phyloP scores from a whole-genome alignment of 1,140 invertebrate species.

The Penaeus indicus region DNA sequence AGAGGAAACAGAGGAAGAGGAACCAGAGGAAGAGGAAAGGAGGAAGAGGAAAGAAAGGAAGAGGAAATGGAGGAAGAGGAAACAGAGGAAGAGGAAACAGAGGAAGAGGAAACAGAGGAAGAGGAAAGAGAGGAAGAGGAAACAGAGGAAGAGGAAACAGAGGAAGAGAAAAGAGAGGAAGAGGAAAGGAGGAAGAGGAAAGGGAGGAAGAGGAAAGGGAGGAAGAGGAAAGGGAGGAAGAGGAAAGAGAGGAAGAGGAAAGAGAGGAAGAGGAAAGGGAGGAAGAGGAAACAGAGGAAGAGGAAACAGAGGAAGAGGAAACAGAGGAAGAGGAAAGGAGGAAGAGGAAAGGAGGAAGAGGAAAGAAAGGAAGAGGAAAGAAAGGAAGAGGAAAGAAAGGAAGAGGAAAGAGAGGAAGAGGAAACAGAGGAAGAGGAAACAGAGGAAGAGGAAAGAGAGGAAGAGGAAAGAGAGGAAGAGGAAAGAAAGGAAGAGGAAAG shows the following conservation, averaged over 20 bases:
- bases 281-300: background rate
- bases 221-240: background rate
- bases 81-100: background rate
- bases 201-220: background rate
- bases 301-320: background rate
- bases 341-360: background rate
- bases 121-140: background rate
- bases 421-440: background rate
- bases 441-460: background rate
- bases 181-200: background rate
- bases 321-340: background rate
- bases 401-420: background rate
- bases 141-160: background rate
- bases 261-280: background rate
- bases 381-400: background rate
- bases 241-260: background rate
- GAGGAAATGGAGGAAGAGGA: background rate
- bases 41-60: slow-evolving; percentile 16
- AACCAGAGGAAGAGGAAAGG: background rate
- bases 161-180: background rate
- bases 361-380: background rate
- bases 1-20: background rate
- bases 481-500: background rate
- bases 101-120: background rate
- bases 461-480: slow-evolving; percentile 11